Conservation (phyloP, 1,140 invertebrate genomes). For the Neuroterus valhalla region DNA sequence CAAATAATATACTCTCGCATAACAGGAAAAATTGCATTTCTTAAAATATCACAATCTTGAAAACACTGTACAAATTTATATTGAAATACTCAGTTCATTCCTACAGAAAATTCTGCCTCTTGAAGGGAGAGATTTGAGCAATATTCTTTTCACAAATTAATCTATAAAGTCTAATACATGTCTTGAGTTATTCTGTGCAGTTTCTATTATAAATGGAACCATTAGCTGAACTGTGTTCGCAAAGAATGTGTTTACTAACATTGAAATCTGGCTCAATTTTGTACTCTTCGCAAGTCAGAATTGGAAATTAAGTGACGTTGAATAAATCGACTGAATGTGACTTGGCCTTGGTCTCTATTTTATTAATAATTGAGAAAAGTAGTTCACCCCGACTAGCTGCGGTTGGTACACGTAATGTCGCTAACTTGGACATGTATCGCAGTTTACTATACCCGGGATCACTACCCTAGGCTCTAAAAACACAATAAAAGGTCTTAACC, state of each 20-base stretch:
- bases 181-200: no score
- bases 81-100: neutral
- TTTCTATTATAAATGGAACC: no score
- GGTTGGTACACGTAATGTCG: conserved; percentile 23
- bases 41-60: neutral
- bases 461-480: conserved; percentile 5
- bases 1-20: conserved; percentile 16
- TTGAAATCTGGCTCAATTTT: neutral
- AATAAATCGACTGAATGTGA: conserved; percentile 11
- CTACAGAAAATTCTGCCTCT: no score
- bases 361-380: conserved; percentile 29
- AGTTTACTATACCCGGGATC: neutral
- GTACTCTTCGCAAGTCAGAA: neutral
- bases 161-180: no score
- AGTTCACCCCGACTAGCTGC: conserved; percentile 23
- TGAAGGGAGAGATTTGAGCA: no score
- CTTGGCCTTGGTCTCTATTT: conserved; percentile 20
- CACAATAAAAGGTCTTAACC: neutral
- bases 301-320: conserved; percentile 6
- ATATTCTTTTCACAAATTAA: no score
- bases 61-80: neutral
- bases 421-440: neutral
- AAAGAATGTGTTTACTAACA: neutral
- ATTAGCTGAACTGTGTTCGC: no score
- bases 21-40: conserved; percentile 6